Conservation (phyloP, 2,888 invertebrate species). For the Synergus itoensis region DNA sequence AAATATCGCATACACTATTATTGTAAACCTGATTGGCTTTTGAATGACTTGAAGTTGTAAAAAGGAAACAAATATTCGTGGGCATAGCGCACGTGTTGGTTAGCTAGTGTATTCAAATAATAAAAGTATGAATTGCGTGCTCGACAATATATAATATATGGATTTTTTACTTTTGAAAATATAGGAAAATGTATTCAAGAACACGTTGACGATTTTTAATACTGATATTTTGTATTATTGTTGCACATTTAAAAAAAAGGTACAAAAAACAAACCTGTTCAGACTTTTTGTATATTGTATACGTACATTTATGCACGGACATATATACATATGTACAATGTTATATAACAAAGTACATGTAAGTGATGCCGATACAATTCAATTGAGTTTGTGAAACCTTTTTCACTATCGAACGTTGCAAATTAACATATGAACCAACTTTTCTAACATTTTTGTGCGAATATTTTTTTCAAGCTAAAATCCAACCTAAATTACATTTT, state of each 20-base stretch:
- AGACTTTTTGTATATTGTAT: too few relatives aligned
- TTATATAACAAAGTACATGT: background rate
- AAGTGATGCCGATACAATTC: too few relatives aligned
- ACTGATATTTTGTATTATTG: background rate
- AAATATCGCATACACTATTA: too few relatives aligned
- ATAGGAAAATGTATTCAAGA: constrained; percentile 16
- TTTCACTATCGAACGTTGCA: background rate
- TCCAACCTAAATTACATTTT: constrained; percentile 14
- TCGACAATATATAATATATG: too few relatives aligned
- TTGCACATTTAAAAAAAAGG: too few relatives aligned
- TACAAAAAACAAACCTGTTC: background rate
- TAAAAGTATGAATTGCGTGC: too few relatives aligned
- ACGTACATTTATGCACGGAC: too few relatives aligned
- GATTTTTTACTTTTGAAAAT: background rate
- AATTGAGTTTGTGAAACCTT: background rate
- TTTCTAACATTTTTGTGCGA: background rate
- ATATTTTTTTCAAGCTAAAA: background rate
- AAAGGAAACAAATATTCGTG: too few relatives aligned
- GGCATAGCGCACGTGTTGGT: too few relatives aligned
- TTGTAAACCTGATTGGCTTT: too few relatives aligned
- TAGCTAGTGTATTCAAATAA: too few relatives aligned
- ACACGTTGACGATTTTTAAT: constrained; percentile 16
- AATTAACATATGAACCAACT: constrained; percentile 16
- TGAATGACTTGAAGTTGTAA: too few relatives aligned
- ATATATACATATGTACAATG: background rate